Percentiles rank a stretch among this genome's conserved stretches.
Evolutionary conservation across 2,888 invertebrate genomes (phyloP).

Genomic region (Theodoxus fluviatilis): DNA sequence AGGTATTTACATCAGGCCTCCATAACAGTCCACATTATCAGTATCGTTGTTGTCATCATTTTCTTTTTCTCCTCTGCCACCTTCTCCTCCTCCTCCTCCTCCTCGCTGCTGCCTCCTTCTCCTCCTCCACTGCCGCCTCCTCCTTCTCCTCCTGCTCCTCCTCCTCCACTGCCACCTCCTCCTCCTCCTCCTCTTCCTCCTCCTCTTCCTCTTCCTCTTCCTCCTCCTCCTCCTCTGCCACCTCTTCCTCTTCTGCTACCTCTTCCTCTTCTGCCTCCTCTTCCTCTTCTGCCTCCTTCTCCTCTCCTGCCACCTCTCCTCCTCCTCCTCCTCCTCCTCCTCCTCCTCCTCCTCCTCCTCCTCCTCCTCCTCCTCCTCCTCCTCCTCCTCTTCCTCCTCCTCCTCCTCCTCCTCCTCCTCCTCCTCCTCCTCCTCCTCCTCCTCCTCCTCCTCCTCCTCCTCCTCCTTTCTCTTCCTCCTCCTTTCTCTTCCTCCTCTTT

Average conservation of each 20-base stretch:
- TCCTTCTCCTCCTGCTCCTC: not conserved
- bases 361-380: not conserved
- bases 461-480: not conserved
- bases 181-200: not conserved
- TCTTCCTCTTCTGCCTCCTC: not conserved
- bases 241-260: not conserved
- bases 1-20: too few relatives aligned
- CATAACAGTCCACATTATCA: too few relatives aligned
- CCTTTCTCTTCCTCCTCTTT: not conserved
- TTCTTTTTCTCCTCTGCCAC: too few relatives aligned
- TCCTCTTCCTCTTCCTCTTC: not conserved
- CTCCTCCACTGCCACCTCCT: too few relatives aligned
- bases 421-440: not conserved
- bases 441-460: not conserved
- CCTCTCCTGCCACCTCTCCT: not conserved
- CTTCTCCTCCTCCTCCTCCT: conserved; percentile 16
- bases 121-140: conserved; percentile 15
- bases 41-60: too few relatives aligned
- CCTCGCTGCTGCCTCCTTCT: not conserved
- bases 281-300: not conserved
- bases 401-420: not conserved
- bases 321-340: not conserved
- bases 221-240: not conserved
- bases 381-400: not conserved
- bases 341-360: not conserved